Conservation (phyloP, 2,113 vertebrate species). For the Bathybates hornii region DNA sequence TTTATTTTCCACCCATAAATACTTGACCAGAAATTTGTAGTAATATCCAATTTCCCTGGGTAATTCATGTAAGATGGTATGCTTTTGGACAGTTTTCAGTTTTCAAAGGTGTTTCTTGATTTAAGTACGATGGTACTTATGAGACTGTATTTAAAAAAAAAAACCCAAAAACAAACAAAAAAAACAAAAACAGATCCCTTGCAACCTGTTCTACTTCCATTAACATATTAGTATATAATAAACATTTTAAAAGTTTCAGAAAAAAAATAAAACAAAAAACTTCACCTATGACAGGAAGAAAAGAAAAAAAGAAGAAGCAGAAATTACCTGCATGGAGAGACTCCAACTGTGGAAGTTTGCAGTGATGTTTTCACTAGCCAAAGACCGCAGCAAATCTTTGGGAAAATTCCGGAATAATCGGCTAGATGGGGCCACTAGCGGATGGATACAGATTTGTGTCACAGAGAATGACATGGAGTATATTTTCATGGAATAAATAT, state of each 20-base stretch:
- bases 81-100: not conserved
- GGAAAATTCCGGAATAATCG: constrained; percentile 83
- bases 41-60: not conserved
- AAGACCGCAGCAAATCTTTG: constrained; percentile 70
- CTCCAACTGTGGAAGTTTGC: constrained; percentile 90
- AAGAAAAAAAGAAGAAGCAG: too few species aligned
- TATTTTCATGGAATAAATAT: not conserved
- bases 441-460: not conserved
- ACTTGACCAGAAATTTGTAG: not conserved
- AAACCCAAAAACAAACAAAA: accelerated
- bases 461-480: not conserved
- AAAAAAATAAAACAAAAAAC: not conserved
- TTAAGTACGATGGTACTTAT: not conserved
- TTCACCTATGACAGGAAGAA: not conserved
- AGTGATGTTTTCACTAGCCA: constrained; percentile 80
- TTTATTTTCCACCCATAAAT: not conserved
- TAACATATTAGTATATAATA: not conserved
- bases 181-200: accelerated
- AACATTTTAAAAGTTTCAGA: not conserved
- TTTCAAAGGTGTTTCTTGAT: not conserved
- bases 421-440: constrained; percentile 71
- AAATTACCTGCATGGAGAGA: constrained; percentile 82
- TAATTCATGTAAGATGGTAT: not conserved
- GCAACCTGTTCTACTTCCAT: not conserved
- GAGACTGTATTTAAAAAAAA: not conserved